Conservation (phyloP, 2,888 invertebrate species). For the Harpagoxenus sublaevis region DNA sequence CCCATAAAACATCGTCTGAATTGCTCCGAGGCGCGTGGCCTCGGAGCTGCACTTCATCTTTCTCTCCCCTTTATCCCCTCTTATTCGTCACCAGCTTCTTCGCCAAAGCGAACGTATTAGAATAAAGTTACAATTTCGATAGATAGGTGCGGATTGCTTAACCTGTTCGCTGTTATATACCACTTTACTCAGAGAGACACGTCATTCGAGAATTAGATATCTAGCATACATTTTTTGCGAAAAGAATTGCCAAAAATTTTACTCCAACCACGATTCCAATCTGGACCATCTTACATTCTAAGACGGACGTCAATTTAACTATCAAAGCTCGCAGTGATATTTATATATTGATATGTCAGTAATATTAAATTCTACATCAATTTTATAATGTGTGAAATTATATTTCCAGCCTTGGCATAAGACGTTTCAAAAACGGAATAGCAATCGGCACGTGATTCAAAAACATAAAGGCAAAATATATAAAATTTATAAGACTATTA, state of each 20-base stretch:
- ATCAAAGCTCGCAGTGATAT: too few relatives aligned
- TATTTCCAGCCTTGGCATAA: too few relatives aligned
- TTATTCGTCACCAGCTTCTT: neutral
- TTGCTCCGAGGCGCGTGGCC: constrained; percentile 82
- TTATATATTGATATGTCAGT: too few relatives aligned
- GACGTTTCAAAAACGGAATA: too few relatives aligned
- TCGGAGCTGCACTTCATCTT: constrained; percentile 79
- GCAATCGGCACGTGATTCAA: too few relatives aligned
- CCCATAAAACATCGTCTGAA: constrained; percentile 81
- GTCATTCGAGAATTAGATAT: neutral
- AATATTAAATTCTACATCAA: too few relatives aligned
- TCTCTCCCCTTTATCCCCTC: constrained; percentile 55
- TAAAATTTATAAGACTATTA: neutral
- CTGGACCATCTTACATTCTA: too few relatives aligned
- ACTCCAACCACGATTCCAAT: too few relatives aligned
- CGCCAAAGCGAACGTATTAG: constrained; percentile 40
- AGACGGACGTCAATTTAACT: too few relatives aligned
- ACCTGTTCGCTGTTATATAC: neutral
- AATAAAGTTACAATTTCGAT: neutral
- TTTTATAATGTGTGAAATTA: too few relatives aligned
- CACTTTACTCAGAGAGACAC: neutral
- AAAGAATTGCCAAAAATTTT: too few relatives aligned
- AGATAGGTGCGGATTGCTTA: neutral
- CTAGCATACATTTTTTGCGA: too few relatives aligned
- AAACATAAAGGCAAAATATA: neutral